Evolutionary conservation across 2,113 vertebrate genomes (phyloP).

Genomic region (Azemiops feae): DNA sequence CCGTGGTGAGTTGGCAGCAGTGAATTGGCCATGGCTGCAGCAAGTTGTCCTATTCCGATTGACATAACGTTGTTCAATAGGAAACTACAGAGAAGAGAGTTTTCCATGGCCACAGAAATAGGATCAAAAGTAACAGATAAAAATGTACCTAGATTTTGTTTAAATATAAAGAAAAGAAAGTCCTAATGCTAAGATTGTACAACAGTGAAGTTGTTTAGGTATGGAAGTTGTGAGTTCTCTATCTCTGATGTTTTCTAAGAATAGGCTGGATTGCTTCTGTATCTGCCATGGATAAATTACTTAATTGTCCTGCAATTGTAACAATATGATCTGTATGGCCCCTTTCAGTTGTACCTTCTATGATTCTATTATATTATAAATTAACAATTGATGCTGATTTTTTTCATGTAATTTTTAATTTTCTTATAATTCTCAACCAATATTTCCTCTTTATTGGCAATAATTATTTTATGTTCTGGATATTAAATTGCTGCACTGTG

Average conservation of each 20-base stretch:
- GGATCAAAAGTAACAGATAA: background rate
- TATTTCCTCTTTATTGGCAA: background rate
- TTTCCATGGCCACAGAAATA: background rate
- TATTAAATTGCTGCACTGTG: background rate
- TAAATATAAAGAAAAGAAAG: background rate
- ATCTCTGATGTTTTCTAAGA: background rate
- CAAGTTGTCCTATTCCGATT: background rate
- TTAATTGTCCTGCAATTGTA: background rate
- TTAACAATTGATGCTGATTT: background rate
- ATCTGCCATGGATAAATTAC: background rate
- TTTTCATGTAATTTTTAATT: background rate
- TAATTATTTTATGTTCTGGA: background rate
- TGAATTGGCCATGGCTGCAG: background rate
- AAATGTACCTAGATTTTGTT: background rate
- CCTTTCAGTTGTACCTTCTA: background rate
- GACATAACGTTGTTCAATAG: background rate
- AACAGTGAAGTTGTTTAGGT: background rate
- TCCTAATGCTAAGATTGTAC: background rate
- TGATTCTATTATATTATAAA: background rate
- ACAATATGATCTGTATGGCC: background rate
- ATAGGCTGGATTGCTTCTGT: background rate
- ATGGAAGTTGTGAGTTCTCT: background rate
- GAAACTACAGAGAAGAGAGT: background rate
- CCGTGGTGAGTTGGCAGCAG: background rate
- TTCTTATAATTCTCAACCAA: background rate